Base-by-base conservation (phyloP, 2,113 vertebrate genomes). In the Siniperca knerii region DNA sequence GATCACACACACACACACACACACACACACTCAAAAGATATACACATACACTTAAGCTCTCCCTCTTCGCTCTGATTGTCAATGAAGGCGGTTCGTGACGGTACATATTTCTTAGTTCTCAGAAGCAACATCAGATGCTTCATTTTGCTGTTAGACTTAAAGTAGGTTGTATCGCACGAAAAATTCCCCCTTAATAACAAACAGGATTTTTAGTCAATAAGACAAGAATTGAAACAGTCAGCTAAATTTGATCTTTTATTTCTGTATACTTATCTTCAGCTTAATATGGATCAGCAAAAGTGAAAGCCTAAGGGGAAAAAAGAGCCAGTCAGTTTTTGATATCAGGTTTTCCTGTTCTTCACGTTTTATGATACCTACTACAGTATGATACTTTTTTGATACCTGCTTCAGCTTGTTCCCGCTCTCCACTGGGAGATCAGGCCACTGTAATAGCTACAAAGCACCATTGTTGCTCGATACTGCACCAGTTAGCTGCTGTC, bases 11-110 rank as follows among this genome's bases (percentile, higher is more conserved):
- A 67, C 21, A 74, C 21, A 73, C 29, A 73, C 33, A 52, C 52
- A 60, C 76, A 60, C 25, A 60, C 21, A 74, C 21, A 73, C 29
- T 61, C 64, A 44, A 44, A 44, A 75, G 61, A 74, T 62, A 48
- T 37, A 23, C 37, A 65, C 62, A 79, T 46, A 58, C 37, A 42
- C 25, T 52, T 35, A 64, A 65, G 74, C 52, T 25, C 46, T 78
- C 46, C 67, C 18, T 48, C 25, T 55, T 84, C 18, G n/a, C 82
- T 83, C 75, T 87, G 81, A 79, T 72, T 88, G 84, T 79, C 84
- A 87, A 25, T 74, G 55, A 82, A 65, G 71, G 21, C 0, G 33
- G 2, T 79, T 71, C 18, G 57, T 86, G 86, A 82, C 25, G 21
- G 52, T 1, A 66, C 75, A 84, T 89, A 73, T 86, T 50, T 76